These are phyloP conservation scores for Girardinichthys multiradiatus DNA, from an alignment of 2,113 vertebrate species.

Conservation along the genomic window DNA sequence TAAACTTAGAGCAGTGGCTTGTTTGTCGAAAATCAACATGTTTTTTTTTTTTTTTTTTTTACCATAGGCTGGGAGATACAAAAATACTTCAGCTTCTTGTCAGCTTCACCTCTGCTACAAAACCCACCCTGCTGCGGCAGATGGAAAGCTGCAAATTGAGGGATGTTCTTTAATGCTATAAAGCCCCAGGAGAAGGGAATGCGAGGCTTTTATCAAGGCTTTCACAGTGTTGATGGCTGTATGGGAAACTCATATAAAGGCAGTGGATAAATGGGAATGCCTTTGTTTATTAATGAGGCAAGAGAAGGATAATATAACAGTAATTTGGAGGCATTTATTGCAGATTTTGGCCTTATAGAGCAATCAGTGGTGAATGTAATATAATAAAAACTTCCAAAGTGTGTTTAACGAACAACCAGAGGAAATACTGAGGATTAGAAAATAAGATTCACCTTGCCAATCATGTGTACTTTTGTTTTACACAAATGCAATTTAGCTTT, in stretches of 20 bases:
- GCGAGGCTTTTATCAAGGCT: slow-evolving; percentile 8
- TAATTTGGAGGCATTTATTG: background rate
- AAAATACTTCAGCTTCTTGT: slow-evolving; percentile 29
- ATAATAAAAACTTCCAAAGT: background rate
- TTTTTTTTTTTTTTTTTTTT: background rate
- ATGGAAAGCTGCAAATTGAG: slow-evolving; percentile 18
- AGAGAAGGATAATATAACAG: background rate
- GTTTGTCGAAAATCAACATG: background rate
- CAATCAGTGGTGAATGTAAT: background rate
- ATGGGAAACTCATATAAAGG: background rate
- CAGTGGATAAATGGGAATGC: background rate
- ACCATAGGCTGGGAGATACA: slow-evolving; percentile 21
- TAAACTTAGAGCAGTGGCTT: background rate
- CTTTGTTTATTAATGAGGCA: slow-evolving; percentile 1
- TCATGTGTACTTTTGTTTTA: background rate
- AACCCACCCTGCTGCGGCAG: slow-evolving; percentile 21
- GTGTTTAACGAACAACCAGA: background rate
- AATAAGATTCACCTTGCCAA: background rate
- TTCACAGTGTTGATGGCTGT: background rate
- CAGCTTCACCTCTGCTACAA: slow-evolving; percentile 35
- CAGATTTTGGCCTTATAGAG: background rate
- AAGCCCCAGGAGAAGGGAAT: slow-evolving; percentile 8
- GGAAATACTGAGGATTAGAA: background rate
- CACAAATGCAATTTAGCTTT: background rate
- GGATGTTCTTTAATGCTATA: slow-evolving; percentile 14